Evolutionary conservation across 2,888 invertebrate species (phyloP).

Genomic region (Plagodis dolabraria): DNA sequence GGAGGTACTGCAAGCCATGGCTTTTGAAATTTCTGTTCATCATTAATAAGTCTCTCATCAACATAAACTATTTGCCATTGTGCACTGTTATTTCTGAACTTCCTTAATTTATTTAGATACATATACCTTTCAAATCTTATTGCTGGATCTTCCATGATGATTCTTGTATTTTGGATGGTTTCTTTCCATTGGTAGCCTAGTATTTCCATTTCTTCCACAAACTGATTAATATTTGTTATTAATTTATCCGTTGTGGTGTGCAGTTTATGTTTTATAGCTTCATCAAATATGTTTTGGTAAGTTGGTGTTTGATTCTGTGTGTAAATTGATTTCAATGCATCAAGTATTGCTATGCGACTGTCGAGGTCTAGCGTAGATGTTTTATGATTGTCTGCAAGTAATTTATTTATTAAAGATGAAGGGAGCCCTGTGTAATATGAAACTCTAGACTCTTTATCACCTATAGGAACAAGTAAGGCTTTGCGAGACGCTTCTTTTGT

Average conservation of each 20-base stretch:
- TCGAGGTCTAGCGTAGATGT: constrained; percentile 5
- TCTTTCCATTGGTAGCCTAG: constrained; percentile 48
- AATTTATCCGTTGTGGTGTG: constrained; percentile 8
- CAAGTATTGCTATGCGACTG: constrained; percentile 35
- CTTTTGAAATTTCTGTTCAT: constrained; percentile 37
- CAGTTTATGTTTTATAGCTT: constrained; percentile 22
- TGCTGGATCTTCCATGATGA: constrained; percentile 58
- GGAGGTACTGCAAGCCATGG: constrained; percentile 21
- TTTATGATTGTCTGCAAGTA: not conserved
- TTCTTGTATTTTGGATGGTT: constrained; percentile 31
- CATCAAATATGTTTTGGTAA: constrained; percentile 11
- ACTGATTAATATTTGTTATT: constrained; percentile 10
- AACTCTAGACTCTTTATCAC: constrained; percentile 10
- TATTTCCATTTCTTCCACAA: constrained; percentile 35
- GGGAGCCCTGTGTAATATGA: constrained; percentile 13
- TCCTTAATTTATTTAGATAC: constrained; percentile 52
- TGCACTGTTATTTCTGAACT: constrained; percentile 34
- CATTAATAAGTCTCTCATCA: constrained; percentile 52
- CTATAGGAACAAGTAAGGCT: not conserved
- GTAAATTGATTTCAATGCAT: constrained; percentile 37
- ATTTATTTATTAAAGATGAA: not conserved
- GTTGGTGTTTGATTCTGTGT: constrained; percentile 14
- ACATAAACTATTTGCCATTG: constrained; percentile 47
- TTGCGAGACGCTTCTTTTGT: constrained; percentile 6
- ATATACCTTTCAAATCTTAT: constrained; percentile 53